phyloP scores from a whole-genome alignment of 2,888 invertebrate genomes.

The Nebria salina region DNA sequence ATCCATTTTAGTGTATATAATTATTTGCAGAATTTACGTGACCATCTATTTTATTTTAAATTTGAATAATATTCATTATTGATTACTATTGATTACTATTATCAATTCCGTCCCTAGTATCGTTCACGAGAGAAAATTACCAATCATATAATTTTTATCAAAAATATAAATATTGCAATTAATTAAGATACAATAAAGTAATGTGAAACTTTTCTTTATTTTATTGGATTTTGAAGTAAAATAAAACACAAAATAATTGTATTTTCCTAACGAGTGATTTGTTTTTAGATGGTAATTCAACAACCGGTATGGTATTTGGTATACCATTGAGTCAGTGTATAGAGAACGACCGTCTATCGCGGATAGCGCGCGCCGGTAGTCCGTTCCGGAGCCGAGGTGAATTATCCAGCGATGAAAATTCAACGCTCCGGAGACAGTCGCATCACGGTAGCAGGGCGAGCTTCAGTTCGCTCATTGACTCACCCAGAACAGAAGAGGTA shows the following conservation, averaged over 20 bases:
- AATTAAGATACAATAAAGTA: no score
- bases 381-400: conserved; percentile 54
- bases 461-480: conserved; percentile 75
- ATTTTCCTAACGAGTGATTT: conserved; percentile 12
- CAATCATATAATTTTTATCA: no score
- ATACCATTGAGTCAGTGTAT: conserved; percentile 86
- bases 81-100: no score
- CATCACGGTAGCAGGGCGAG: conserved; percentile 72
- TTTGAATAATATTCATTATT: no score
- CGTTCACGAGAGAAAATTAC: no score
- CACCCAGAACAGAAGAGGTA: conserved; percentile 68
- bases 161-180: no score
- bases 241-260: no score
- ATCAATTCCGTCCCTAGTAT: no score
- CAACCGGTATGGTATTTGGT: conserved; percentile 81
- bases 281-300: conserved; percentile 57
- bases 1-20: no score
- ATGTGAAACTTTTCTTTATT: neutral
- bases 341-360: conserved; percentile 75
- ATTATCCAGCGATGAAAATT: conserved; percentile 58
- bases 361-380: conserved; percentile 59
- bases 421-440: conserved; percentile 58
- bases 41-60: no score
- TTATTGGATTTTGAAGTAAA: neutral
- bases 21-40: no score